Conservation (phyloP, 30 jellyfish, hydroid and myxozoan species). For the Pseudorhiza aurosa region DNA sequence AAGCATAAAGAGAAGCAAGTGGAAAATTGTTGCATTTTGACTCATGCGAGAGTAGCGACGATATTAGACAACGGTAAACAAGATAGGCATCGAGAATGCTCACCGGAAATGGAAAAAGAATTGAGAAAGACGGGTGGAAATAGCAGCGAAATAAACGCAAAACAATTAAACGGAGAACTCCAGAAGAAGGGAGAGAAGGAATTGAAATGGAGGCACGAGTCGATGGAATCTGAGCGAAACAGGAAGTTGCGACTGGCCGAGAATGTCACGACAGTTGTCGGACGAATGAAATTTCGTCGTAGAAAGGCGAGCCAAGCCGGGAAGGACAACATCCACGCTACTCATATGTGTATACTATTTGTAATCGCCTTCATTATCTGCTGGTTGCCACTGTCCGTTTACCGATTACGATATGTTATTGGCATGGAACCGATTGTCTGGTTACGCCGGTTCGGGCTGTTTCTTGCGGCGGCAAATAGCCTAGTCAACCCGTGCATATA, state of each 20-base stretch:
- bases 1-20: too few relatives aligned
- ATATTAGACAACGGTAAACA: too few relatives aligned
- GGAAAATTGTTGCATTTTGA: too few relatives aligned
- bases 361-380: slow-evolving; percentile 34
- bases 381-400: slow-evolving; percentile 35
- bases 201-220: too few relatives aligned
- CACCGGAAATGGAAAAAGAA: too few relatives aligned
- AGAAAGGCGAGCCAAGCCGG: not conserved
- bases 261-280: not conserved
- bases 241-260: not conserved
- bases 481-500: slow-evolving; percentile 37
- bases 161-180: too few relatives aligned
- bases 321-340: slow-evolving; percentile 8
- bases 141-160: too few relatives aligned
- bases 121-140: too few relatives aligned
- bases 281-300: slow-evolving; percentile 5
- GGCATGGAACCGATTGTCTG: slow-evolving; percentile 46
- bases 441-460: slow-evolving; percentile 44
- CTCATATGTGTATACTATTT: slow-evolving; percentile 46
- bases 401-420: slow-evolving; percentile 31
- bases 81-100: too few relatives aligned
- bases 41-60: too few relatives aligned
- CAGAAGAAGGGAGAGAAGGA: too few relatives aligned
- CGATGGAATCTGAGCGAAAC: too few relatives aligned
- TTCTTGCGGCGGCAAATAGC: slow-evolving; percentile 44